Percentiles rank a stretch among this genome's conserved stretches.
phyloP scores from a whole-genome alignment of 2,113 vertebrate genomes.

The Crotalus tigris region DNA sequence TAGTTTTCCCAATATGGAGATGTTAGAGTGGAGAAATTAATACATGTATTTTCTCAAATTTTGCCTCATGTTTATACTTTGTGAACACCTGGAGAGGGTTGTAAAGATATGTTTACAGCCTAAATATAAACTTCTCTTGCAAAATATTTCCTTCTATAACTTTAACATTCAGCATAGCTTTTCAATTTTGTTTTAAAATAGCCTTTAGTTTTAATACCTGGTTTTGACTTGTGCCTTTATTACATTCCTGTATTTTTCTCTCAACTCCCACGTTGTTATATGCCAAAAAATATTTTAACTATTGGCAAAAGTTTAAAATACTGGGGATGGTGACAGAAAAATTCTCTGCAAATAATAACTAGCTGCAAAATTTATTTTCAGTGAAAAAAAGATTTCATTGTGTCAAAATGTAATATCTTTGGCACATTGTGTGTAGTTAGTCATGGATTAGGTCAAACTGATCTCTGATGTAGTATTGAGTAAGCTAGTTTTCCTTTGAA shows the following conservation, averaged over 20 bases:
- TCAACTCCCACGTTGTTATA: background rate
- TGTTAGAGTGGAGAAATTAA: background rate
- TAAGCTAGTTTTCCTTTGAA: background rate
- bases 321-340: background rate
- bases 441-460: background rate
- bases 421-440: background rate
- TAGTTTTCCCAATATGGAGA: background rate
- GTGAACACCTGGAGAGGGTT: background rate
- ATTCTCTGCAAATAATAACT: background rate
- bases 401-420: background rate
- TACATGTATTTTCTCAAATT: background rate
- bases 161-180: background rate
- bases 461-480: background rate
- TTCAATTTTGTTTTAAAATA: background rate
- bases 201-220: background rate
- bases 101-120: background rate
- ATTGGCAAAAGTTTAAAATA: background rate
- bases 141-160: background rate
- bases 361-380: background rate
- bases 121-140: background rate
- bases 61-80: background rate
- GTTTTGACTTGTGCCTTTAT: background rate
- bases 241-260: background rate
- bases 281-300: slow-evolving; percentile 1
- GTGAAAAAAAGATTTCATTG: background rate